Evolutionary conservation across 2,797 vertebrate genomes (phyloP), one percentile per base, ranked within the genome.

Genomic region (Poeciliopsis presidionis): DNA sequence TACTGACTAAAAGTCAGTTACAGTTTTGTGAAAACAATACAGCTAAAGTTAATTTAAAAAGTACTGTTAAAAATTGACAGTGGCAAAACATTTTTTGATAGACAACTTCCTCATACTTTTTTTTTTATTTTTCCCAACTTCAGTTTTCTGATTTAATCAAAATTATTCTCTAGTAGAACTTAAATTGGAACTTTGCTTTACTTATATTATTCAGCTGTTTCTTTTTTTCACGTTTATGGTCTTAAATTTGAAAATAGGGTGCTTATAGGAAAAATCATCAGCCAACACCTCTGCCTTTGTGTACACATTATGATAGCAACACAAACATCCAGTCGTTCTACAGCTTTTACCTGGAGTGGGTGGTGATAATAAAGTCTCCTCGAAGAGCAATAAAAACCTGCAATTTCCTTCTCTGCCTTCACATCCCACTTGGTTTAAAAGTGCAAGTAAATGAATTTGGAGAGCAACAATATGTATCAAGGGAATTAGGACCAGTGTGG

Each of bases 291-390:
- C 22, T 51, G 61, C 69, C 69, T 83, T 61, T 67, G 63, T 67
- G 53, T 57, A 59, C 79, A 81, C 80, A 47, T 47, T 45, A 20
- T 72, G 51, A 73, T 67, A 80, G 41, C 63, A 70, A 79, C 28
- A 65, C 81, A 79, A 85, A 88, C 67, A 8, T 41, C 18, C 47
- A 39, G 57, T 45, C 45, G 33, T 72, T 86, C 81, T 82, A 80
- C 77, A 25, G 83, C 59, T 45, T 87, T 74, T 82, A 53, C 72
- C 57, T 63, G 43, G 61, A 86, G 79, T 86, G 79, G 61, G 82
- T 75, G 72, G 83, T 79, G 70, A 67, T 72, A 71, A 87, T 85
- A 78, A 88, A 80, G 82, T 85, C 71, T 74, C 74, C 85, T 90
- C 67, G 76, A 78, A 85, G 73, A 83, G 74, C 83, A 61, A 86